A percentile compares a stretch with the other conserved stretches of the same genome.
phyloP scores from a whole-genome alignment of 2,113 vertebrate genomes.

The Sprattus sprattus region DNA sequence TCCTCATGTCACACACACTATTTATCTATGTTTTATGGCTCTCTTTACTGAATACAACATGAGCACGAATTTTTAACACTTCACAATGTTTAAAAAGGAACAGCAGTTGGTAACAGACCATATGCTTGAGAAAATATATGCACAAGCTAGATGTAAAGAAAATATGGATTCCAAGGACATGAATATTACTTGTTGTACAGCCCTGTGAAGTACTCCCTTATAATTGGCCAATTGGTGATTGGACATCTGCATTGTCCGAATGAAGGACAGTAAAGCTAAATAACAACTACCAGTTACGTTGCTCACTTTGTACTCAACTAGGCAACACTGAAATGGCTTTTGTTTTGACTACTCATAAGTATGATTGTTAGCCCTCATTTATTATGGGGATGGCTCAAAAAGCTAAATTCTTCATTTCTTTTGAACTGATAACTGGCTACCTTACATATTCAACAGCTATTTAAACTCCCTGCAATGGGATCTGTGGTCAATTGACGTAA shows the following conservation, averaged over 20 bases:
- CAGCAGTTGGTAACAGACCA: neutral
- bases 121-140: neutral
- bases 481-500: constrained; percentile 33
- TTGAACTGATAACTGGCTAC: neutral
- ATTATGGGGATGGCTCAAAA: no score
- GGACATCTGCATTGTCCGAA: no score
- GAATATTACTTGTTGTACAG: no score
- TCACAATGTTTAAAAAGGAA: neutral
- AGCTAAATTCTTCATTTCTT: neutral
- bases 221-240: no score
- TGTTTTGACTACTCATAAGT: no score
- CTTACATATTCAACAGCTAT: neutral
- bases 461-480: constrained; percentile 7
- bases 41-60: neutral
- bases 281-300: no score
- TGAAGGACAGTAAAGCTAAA: no score
- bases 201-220: no score
- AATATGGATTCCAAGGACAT: neutral
- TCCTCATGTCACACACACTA: neutral
- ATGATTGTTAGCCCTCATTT: no score
- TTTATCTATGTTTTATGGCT: neutral
- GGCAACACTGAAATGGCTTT: neutral
- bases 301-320: neutral
- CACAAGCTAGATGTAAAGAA: neutral
- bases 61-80: neutral